Evolutionary conservation across 2,888 invertebrate genomes (phyloP).

Genomic region (Spilarctia lutea): DNA sequence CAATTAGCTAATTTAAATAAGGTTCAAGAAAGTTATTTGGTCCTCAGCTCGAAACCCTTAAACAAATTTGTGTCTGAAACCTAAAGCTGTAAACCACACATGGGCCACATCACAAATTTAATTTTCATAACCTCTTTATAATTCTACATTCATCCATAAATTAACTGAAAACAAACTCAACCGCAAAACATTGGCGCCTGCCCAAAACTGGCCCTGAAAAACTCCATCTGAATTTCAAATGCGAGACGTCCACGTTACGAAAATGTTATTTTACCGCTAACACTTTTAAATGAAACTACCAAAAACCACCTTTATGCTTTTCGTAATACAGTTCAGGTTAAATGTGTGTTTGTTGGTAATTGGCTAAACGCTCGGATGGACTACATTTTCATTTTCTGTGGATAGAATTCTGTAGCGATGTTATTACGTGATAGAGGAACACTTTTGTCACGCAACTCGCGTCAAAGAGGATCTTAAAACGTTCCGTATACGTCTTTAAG

Average conservation of each 20-base stretch:
- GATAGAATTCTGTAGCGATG: conserved; percentile 46
- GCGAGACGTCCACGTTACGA: conserved; percentile 60
- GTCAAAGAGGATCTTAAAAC: conserved; percentile 14
- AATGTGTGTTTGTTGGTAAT: conserved; percentile 56
- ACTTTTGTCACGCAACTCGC: conserved; percentile 37
- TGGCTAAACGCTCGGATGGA: conserved; percentile 64
- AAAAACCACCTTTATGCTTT: conserved; percentile 40
- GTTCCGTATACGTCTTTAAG: conserved; percentile 14
- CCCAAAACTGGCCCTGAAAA: conserved; percentile 68
- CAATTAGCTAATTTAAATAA: neutral
- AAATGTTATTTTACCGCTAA: conserved; percentile 57
- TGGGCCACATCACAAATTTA: conserved; percentile 43
- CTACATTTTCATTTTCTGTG: conserved; percentile 68
- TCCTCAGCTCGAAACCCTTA: neutral
- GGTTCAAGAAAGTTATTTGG: neutral
- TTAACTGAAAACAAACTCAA: conserved; percentile 75
- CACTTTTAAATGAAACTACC: conserved; percentile 33
- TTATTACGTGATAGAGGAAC: conserved; percentile 47
- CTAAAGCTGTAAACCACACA: conserved; percentile 23
- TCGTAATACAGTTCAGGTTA: conserved; percentile 24
- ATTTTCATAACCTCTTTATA: conserved; percentile 54
- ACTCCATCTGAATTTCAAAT: conserved; percentile 76
- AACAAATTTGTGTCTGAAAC: conserved; percentile 11
- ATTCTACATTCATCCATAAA: conserved; percentile 67
- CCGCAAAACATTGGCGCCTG: conserved; percentile 69